Evolutionary conservation across 2,888 invertebrate genomes (phyloP).

Genomic region (Auanema freiburgensis): DNA sequence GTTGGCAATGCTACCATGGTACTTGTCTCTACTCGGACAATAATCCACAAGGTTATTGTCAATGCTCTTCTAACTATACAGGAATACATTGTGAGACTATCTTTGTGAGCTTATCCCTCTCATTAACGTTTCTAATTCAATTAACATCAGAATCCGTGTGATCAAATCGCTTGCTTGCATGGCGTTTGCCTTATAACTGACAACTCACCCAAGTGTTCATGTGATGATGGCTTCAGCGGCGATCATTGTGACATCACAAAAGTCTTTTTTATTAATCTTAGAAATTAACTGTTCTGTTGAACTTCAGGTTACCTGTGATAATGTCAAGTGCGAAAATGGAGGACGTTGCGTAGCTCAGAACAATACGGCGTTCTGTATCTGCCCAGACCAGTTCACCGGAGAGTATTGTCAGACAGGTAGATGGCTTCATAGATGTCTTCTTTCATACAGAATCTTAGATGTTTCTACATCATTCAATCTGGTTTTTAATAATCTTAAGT

Average conservation of each 20-base stretch:
- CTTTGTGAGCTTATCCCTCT: too few relatives aligned
- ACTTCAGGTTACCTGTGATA: slow-evolving; percentile 10
- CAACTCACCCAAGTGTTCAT: slow-evolving; percentile 5
- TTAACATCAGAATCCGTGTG: too few relatives aligned
- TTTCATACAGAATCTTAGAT: slow-evolving; percentile 9
- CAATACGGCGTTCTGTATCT: neutral
- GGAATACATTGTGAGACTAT: too few relatives aligned
- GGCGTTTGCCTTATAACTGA: too few relatives aligned
- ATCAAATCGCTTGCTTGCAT: too few relatives aligned
- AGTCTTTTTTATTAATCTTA: too few relatives aligned
- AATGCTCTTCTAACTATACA: too few relatives aligned
- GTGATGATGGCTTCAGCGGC: slow-evolving; percentile 6
- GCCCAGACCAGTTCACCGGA: slow-evolving; percentile 6
- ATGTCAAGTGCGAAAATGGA: slow-evolving; percentile 5
- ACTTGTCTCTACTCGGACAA: too few relatives aligned
- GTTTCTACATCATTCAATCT: slow-evolving; percentile 15
- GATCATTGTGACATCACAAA: neutral
- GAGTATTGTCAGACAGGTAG: slow-evolving; percentile 11
- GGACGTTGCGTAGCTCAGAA: slow-evolving; percentile 11
- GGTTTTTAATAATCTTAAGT: slow-evolving; percentile 9
- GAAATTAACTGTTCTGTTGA: neutral
- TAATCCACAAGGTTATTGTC: too few relatives aligned
- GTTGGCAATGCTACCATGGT: too few relatives aligned
- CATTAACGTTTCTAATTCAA: too few relatives aligned
- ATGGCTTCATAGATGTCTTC: neutral